Base-by-base conservation (phyloP, 1,140 invertebrate species). In the Aphaenogaster floridana region DNA sequence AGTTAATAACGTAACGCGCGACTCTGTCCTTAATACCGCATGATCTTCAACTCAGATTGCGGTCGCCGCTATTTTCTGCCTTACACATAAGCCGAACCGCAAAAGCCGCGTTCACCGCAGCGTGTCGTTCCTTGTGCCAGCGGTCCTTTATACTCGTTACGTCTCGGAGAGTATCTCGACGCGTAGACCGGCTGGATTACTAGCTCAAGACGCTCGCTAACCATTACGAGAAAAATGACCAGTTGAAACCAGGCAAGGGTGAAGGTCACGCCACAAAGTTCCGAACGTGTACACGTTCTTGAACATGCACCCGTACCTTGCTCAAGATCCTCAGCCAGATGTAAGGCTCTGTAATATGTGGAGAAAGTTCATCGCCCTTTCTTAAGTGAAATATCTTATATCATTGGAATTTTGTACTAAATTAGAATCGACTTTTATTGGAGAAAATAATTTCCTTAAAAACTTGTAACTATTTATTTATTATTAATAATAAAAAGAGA, bases 161-260 rank as follows among this genome's bases (percentile, higher is more conserved):
- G 57, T 86, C 74, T 78, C 64, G 77, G 74, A 68, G 45, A 59
- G 61, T 36, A 74, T 63, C 79, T 36, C n/a, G 61, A 36, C 52
- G 59, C 85, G 79, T 77, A 77, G 79, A 86, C 52, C n/a, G 57
- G 69, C 86, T 80, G 50, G 83, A 76, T 83, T 54, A 28, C 57
- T 76, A 79, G 42, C 36, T 72, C 13, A 77, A 86, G 64, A 79
- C 50, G 63, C 83, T 83, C 83, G 34, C 63, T 86, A 45, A 6
- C 52, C 72, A 86, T 80, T 68, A 50, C 15, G 34, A 88, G 90
- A 90, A 89, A 90, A 91, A 91, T 88, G 81, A 77, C 78, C 81
- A 91, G 77, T 79, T 87, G 87, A 88, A 91, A 91, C 77, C 86
- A 91, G 59, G 64, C 66, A 92, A 88, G 91, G 90, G 83, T 92